These are phyloP conservation scores for Eptatretus burgeri DNA, from an alignment of 2,113 vertebrate genomes.

Conservation along the genomic window DNA sequence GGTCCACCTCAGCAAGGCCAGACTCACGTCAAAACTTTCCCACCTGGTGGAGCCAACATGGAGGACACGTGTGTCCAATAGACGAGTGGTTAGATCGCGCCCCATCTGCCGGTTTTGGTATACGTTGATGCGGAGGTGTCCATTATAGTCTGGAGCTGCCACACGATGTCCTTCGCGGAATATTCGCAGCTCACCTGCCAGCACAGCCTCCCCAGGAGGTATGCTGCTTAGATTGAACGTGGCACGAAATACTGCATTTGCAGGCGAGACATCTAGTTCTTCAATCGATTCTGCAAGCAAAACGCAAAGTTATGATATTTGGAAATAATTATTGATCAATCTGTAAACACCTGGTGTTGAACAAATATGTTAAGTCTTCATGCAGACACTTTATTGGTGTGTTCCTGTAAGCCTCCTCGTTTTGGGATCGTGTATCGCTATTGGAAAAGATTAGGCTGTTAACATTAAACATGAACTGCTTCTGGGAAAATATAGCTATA, in stretches of 20 bases:
- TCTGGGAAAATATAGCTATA: too few relatives aligned
- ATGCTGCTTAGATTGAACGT: slow-evolving; percentile 32
- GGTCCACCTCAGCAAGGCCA: slow-evolving; percentile 17
- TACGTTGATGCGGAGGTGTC: slow-evolving; percentile 19
- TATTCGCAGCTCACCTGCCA: slow-evolving; percentile 29
- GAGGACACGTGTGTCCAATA: slow-evolving; percentile 20
- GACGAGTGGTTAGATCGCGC: slow-evolving; percentile 12
- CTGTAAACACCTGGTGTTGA: too few relatives aligned
- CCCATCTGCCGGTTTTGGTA: slow-evolving; percentile 10
- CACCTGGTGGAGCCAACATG: slow-evolving; percentile 14
- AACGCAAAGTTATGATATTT: too few relatives aligned
- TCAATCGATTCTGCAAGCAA: too few relatives aligned
- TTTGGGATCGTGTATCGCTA: too few relatives aligned
- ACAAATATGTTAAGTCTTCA: too few relatives aligned
- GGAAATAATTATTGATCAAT: too few relatives aligned
- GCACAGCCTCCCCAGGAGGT: slow-evolving; percentile 24
- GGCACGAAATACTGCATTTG: slow-evolving; percentile 14
- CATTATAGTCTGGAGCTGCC: slow-evolving; percentile 11
- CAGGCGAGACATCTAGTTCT: too few relatives aligned
- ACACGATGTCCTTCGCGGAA: slow-evolving; percentile 11
- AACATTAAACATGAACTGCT: too few relatives aligned
- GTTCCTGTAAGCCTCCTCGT: too few relatives aligned
- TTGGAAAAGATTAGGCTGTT: too few relatives aligned
- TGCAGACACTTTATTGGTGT: too few relatives aligned
- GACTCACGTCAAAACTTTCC: slow-evolving; percentile 24